Evolutionary conservation across 2,113 vertebrate species (phyloP), one percentile per base, ranked within the genome.

Genomic region (Charadrius vociferus): DNA sequence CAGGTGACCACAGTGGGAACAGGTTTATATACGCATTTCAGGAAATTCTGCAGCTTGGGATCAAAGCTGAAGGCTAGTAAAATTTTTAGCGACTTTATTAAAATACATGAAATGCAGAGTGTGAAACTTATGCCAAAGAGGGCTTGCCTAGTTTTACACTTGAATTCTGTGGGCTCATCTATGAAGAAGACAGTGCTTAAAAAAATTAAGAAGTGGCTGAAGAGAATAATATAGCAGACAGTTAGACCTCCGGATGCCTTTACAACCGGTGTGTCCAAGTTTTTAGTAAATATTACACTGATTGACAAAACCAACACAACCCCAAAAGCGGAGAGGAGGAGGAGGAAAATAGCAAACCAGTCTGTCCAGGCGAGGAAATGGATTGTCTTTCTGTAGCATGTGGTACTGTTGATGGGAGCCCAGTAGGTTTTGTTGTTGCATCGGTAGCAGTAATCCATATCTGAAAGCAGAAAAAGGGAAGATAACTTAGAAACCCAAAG

Each of bases 51-150:
- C 53, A 98, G 87, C 73, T 95, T 98, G 47, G 99, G 98, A 66
- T 99, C 98, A 61, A 99, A 98, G 83, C 98, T 98, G 95, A 99
- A 99, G 29, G 99, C 99, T 55, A 99, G 93, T 66, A 99, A 95
- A 96, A 99, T 99, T 97, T 99, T 99, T 55, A 99, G 95, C 12
- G 99, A 99, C 96, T 99, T 99, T 32, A 98, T 98, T 96, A 99
- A 97, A 97, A 99, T 99, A 93, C 99, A 99, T 36, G 99, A 99
- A 91, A 99, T 96, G 62, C 99, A 99, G 65, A 99, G 96, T 6
- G 99, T 96, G 84, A 99, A 99, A 95, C 99, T 99, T 71, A 99
- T 94, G 5, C 99, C 99, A 53, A 99, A 99, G 27, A 99, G 75
- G 13, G 97, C 98, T 96, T 99, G 99, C 32, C 98, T 98, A 21